Conservation (phyloP, 2,888 invertebrate genomes). For the Andrena praecox region DNA sequence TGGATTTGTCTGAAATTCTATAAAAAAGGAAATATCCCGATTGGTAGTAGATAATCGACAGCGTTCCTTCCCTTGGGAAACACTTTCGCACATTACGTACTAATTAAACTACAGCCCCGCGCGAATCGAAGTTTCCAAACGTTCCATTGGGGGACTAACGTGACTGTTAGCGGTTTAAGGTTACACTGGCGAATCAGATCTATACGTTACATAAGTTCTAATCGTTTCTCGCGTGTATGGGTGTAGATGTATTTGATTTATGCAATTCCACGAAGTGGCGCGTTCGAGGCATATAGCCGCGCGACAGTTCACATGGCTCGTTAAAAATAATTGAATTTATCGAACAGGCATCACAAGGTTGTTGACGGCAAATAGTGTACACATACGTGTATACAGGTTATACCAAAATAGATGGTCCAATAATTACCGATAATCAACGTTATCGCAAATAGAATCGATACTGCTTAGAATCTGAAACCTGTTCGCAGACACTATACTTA, state of each 20-base stretch:
- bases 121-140: not conserved
- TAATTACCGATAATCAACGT: not conserved
- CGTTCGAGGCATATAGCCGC: constrained; percentile 1
- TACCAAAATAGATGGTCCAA: not conserved
- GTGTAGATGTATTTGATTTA: constrained; percentile 29
- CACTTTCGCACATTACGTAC: not conserved
- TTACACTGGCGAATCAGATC: constrained; percentile 23
- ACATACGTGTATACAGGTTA: not conserved
- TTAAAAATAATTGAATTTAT: constrained; percentile 25
- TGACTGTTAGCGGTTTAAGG: not conserved
- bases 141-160: not conserved
- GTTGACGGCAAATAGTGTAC: not conserved
- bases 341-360: constrained; percentile 13
- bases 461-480: no score
- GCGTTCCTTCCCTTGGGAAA: not conserved
- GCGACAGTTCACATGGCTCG: constrained; percentile 21
- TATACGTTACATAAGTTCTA: constrained; percentile 40
- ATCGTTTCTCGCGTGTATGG: constrained; percentile 27
- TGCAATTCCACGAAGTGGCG: constrained; percentile 31
- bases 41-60: not conserved
- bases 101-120: not conserved
- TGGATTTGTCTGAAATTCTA: not conserved
- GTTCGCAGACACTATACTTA: no score
- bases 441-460: no score
- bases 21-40: not conserved